Evolutionary conservation across 2,888 invertebrate species (phyloP), one percentile per base, ranked within the genome.

Genomic region (Hylaea fasciaria): DNA sequence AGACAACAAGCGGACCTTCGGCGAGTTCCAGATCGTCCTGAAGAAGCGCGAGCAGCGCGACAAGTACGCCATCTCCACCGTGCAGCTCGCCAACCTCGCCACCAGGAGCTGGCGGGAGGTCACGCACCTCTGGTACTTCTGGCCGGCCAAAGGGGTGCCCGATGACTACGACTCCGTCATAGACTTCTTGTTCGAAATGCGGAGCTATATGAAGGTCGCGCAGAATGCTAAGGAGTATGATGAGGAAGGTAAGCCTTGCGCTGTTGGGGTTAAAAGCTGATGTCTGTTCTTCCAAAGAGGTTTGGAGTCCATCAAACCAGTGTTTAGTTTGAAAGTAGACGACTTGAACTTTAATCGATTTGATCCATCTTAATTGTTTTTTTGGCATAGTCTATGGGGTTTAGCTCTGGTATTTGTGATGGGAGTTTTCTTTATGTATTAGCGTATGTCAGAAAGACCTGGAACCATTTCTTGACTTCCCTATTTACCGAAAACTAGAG

Each of bases 71-170:
- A 95, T 98, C 57, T 97, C 98, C 22, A 95, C 94, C 71, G 92
- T 98, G 14, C 96, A 97, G 82, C 90, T 98, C 1, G 96, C 97
- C 92, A 96, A 97, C 83, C 91, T 96, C 85, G 94, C 95, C 68
- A 96, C 96, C 46, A 96, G 97, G 82, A 95, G 96, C 64, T 96
- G 96, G 94, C 91, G 98, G 44, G 98, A 98, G 83, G 94, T 98
- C 55, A 96, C 95, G 0, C 98, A 98, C 79, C 95, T 98, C 77
- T 98, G 98, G 98, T 98, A 97, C 91, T 95, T 97, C 78, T 98
- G 98, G 98, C 98, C 98, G 0, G 94, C 95, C n/a, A 95, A 95
- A 65, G 97, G 97, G 0, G 96, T 96, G 0, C 98, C 98, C 0
- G 94, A 94, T 8, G 97, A 98, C 76, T 95, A 95, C 52, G 95